These are phyloP conservation scores for Diphyllodes magnificus DNA, from an alignment of 2,113 vertebrate species.

Conservation along the genomic window DNA sequence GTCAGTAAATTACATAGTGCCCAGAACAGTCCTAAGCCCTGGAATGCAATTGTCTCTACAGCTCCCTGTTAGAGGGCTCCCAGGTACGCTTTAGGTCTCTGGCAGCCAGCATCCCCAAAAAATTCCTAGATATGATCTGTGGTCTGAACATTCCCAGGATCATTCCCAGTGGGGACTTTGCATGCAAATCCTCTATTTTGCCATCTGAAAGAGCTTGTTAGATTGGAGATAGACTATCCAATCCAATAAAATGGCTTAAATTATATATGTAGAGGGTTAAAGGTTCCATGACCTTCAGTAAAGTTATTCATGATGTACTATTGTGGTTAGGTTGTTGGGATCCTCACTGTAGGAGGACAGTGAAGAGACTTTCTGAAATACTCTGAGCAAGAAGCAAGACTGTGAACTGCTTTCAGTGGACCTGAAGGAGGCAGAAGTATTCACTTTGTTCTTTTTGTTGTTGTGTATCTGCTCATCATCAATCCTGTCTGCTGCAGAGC, in stretches of 20 bases:
- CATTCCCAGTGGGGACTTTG: neutral
- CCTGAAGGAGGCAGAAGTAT: neutral
- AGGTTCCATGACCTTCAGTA: neutral
- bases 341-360: neutral
- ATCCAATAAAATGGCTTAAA: neutral
- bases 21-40: neutral
- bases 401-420: neutral
- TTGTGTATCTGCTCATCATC: neutral
- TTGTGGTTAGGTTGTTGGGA: neutral
- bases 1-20: neutral
- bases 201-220: neutral
- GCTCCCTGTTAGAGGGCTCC: neutral
- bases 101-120: neutral
- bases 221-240: neutral
- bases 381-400: neutral
- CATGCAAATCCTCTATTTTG: neutral
- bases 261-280: neutral
- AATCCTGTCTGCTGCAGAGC: neutral
- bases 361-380: neutral
- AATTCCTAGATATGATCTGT: neutral
- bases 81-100: neutral
- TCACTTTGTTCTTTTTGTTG: neutral
- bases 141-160: neutral
- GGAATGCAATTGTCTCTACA: neutral
- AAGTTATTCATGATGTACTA: neutral